Percentiles rank a stretch among this genome's conserved stretches.
Evolutionary conservation across 2,888 invertebrate genomes (phyloP).

Genomic region (Dolichomitus sp.): DNA sequence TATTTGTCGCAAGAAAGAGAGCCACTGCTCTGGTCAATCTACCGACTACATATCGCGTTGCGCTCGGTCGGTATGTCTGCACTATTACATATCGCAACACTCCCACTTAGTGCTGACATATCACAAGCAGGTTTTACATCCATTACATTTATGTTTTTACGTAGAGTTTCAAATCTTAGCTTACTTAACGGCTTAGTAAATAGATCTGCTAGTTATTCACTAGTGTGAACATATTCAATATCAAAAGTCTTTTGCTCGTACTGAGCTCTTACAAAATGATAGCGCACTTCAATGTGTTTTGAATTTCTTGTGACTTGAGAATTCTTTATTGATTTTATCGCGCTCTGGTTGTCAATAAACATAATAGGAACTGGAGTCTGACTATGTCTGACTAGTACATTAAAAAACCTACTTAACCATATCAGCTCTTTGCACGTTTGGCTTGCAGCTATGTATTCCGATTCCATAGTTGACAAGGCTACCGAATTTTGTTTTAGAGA

Average conservation of each 20-base stretch:
- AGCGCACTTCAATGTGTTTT: constrained; percentile 65
- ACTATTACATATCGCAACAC: constrained; percentile 24
- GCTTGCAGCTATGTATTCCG: constrained; percentile 63
- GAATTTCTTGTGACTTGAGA: constrained; percentile 29
- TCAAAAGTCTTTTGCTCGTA: constrained; percentile 42
- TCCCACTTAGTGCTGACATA: constrained; percentile 41
- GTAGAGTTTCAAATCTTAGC: constrained; percentile 5
- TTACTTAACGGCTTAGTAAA: constrained; percentile 7
- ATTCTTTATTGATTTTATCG: constrained; percentile 58
- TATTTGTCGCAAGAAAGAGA: no score
- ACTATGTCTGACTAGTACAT: constrained; percentile 35
- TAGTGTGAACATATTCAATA: constrained; percentile 25
- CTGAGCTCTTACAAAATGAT: constrained; percentile 49
- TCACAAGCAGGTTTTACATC: background rate
- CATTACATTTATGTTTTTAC: constrained; percentile 2
- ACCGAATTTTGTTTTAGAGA: constrained; percentile 6
- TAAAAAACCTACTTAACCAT: constrained; percentile 55
- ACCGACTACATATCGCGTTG: no score
- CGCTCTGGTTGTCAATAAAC: constrained; percentile 14
- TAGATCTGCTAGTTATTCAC: constrained; percentile 37
- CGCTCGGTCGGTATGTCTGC: no score
- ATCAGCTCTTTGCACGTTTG: constrained; percentile 52
- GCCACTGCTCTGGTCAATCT: no score
- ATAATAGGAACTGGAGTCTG: constrained; percentile 37
- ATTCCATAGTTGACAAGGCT: constrained; percentile 64